Evolutionary conservation across 2,797 vertebrate genomes (phyloP), one percentile per base, ranked within the genome.

Genomic region (Gila robusta): DNA sequence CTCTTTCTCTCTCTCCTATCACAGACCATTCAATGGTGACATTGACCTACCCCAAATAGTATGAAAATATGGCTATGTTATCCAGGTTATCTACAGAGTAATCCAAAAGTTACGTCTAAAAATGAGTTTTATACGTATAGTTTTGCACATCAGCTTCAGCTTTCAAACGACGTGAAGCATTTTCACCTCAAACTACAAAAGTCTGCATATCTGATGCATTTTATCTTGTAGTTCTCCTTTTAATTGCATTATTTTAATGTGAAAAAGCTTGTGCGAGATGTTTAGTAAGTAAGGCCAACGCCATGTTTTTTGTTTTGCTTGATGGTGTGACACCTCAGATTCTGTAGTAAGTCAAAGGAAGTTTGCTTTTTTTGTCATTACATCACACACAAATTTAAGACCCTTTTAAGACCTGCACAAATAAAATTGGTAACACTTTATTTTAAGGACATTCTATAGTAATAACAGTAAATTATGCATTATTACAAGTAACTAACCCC

Each of bases 31-130:
- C 35, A 78, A 1, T 26, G 35, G 52, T 59, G 49, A 19, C 28
- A 76, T 2, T 52, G 19, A 74, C 4, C 9, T 28, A 44, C 71
- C 47, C 6, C n/a, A 73, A 76, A 32, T 21, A 52, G 41, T 23
- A 23, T 11, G 4, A 52, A 56, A 14, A 6, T 71, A 23, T 16
- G 47, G 47, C 47, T 16, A n/a, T 59, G 56, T 59, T 26, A 62
- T 62, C n/a, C 62, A 16, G 62, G n/a, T 6, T 7, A 64, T 64
- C 62, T 28, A 28, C 59, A 64, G n/a, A 73, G 39, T 32, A 47
- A 73, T 64, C 70, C 54, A 64, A 73, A 73, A 26, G 54, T 70
- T 70, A 81, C 8, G 11, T 32, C n/a, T 67, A 8, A 77, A 16
- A 67, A 69, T 39, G 2, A 83, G 72, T 54, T 77, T 52, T 35